Conservation (phyloP, 2,888 invertebrate genomes). For the Oscheius sp. region DNA sequence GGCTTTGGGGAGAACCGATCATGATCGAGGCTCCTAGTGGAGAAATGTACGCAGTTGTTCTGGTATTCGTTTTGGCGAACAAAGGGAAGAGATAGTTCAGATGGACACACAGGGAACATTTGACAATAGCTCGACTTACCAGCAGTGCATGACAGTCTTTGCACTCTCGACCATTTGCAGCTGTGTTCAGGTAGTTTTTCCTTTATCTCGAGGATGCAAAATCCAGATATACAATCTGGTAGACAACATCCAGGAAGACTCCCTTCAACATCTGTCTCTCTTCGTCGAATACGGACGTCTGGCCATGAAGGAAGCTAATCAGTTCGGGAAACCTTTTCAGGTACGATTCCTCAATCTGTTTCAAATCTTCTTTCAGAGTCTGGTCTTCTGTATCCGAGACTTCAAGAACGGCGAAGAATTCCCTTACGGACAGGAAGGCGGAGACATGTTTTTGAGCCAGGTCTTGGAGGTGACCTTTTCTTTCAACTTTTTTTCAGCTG, state of each 20-base stretch:
- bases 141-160: conserved; percentile 95
- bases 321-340: conserved; percentile 71
- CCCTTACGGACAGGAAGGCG: conserved; percentile 65
- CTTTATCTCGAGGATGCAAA: neutral
- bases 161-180: conserved; percentile 97
- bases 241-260: conserved; percentile 96
- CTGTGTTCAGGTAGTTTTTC: conserved; percentile 82
- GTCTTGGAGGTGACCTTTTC: conserved; percentile 49
- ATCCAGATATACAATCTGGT: conserved; percentile 87
- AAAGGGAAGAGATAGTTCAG: conserved; percentile 78
- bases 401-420: conserved; percentile 77
- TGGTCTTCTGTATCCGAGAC: conserved; percentile 71
- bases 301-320: conserved; percentile 83
- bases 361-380: conserved; percentile 53
- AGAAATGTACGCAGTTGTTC: conserved; percentile 64
- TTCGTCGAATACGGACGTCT: conserved; percentile 98
- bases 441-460: conserved; percentile 57
- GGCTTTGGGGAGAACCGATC: conserved; percentile 74
- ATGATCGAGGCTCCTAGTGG: conserved; percentile 70
- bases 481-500: neutral
- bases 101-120: conserved; percentile 97
- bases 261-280: conserved; percentile 90
- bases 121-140: conserved; percentile 89
- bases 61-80: conserved; percentile 44
- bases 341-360: conserved; percentile 35